Percentiles rank a stretch among this genome's conserved stretches.
Conservation (phyloP, 2,113 vertebrate species). For the Hemicordylus capensis region DNA sequence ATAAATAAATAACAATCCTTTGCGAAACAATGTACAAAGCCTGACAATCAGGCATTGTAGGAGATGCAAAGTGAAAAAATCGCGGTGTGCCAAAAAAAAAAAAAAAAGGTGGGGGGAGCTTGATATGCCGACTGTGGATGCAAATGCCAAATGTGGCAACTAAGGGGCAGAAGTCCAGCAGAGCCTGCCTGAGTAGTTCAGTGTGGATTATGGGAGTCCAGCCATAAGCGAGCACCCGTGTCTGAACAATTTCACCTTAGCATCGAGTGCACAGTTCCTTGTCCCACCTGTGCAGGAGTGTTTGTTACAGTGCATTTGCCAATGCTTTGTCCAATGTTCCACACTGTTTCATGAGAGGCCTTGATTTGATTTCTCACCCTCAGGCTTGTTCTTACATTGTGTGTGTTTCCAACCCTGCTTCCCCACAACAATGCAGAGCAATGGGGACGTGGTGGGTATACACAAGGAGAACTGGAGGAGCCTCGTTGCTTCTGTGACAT, state of each 20-base stretch:
- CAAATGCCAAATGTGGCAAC: no score
- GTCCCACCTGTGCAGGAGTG: neutral
- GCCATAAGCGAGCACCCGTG: neutral
- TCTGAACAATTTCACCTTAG: neutral
- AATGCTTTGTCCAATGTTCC: slow-evolving; percentile 6
- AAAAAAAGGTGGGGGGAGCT: no score
- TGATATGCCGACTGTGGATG: no score
- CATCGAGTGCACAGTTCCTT: neutral
- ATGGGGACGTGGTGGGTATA: neutral
- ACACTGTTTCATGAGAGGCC: neutral
- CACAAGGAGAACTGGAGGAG: neutral
- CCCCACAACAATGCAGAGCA: neutral
- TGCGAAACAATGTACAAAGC: neutral
- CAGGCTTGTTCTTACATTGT: neutral
- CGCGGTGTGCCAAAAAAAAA: no score
- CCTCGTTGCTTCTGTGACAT: neutral
- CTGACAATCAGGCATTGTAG: neutral
- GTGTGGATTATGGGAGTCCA: neutral
- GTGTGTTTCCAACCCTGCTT: neutral
- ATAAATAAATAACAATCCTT: no score
- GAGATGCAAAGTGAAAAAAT: neutral
- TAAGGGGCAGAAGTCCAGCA: no score
- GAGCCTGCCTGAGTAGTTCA: neutral
- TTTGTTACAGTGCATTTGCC: slow-evolving; percentile 10
- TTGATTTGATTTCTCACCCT: slow-evolving; percentile 19